Evolutionary conservation across 2,888 invertebrate genomes (phyloP).

Genomic region (Mayetiola destructor): DNA sequence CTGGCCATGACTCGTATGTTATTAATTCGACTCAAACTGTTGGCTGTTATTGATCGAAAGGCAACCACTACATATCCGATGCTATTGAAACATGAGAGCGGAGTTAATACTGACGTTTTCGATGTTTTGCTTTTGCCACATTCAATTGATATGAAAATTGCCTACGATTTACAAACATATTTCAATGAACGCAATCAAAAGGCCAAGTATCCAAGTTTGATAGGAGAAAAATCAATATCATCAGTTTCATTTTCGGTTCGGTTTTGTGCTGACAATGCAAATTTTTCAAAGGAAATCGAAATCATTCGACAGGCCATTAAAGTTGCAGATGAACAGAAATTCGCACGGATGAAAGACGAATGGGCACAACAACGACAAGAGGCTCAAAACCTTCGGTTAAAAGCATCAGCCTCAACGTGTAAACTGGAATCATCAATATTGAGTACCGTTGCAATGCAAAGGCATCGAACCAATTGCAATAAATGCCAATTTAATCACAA

Average conservation of each 20-base stretch:
- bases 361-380: too few species aligned
- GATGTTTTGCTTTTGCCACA: not conserved
- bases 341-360: too few species aligned
- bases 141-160: not conserved
- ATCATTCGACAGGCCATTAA: too few species aligned
- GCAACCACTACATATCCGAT: not conserved
- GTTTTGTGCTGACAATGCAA: not conserved
- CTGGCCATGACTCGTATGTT: not conserved
- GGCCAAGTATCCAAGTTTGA: not conserved
- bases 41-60: not conserved
- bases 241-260: not conserved
- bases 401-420: too few species aligned
- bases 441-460: too few species aligned
- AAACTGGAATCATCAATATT: too few species aligned
- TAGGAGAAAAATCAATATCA: not conserved
- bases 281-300: too few species aligned
- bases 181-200: not conserved
- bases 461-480: not conserved
- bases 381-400: too few species aligned
- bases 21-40: not conserved
- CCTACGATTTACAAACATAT: not conserved
- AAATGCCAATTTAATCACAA: not conserved
- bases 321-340: too few species aligned
- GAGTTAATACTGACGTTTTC: not conserved
- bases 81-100: not conserved